Evolutionary conservation across 2,888 invertebrate genomes (phyloP), one percentile per base, ranked within the genome.

Genomic region (Beris morrisii): DNA sequence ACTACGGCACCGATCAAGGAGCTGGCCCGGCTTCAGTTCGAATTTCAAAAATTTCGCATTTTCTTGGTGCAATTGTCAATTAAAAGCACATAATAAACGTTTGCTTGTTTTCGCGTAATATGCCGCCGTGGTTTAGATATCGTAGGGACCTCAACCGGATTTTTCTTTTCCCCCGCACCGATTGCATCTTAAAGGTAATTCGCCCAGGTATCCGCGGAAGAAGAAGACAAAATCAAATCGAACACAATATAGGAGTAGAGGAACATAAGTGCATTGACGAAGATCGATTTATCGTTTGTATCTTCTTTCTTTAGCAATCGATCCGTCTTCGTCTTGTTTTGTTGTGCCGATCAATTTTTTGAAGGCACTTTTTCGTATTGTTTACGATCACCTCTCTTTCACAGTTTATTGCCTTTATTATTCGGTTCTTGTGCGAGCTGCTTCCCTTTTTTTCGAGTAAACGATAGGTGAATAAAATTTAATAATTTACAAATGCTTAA

Each of bases 191-290:
- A 46, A 64, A 45, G 53, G 64, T 46, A 54, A 15, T 22, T n/a
- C 28, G n/a, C 31, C 43, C 54, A 64, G 53, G 55, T 38, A 38
- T 38, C 38, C 38, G 38, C 38, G 38, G 38, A 38, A 38, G 38
- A 38, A 38, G 38, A 64, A 52, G 64, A 64, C 55, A 53, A 54
- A 64, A 53, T 46, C 55, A 52, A 54, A 54, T 31, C 44, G 13
- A 46, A 31, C 55, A 64, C 53, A 54, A 64, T 54, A 53, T 53
- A 46, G 64, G 64, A 53, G 53, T 54, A 54, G 53, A 22, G 55
- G 64, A 53, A 64, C 54, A 64, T 45, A 45, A 53, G 54, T 53
- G 64, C 64, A 64, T 64, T 64, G 64, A 64, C 53, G 64, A 64
- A 64, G 64, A 64, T 64, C 64, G 64, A 64, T 64, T 64, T 64